A percentile compares a stretch with the other conserved stretches of the same genome.
Evolutionary conservation across 2,797 vertebrate species (phyloP).

Genomic region (Neosilurus hyrtlii): DNA sequence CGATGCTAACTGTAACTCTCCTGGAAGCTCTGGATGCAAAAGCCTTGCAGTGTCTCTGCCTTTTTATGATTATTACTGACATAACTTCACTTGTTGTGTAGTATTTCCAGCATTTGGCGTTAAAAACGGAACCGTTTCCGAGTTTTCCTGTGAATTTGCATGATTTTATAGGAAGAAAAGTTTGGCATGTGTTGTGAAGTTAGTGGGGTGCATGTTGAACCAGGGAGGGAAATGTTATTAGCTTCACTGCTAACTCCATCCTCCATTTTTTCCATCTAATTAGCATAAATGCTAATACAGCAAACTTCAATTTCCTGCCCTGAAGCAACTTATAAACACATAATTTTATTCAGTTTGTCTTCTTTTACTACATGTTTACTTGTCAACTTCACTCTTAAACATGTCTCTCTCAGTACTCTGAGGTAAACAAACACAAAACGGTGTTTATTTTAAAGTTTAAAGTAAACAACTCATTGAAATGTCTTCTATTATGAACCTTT

Average conservation of each 20-base stretch:
- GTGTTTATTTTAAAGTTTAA: too few relatives aligned
- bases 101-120: background rate
- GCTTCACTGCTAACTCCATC: slow-evolving; percentile 11
- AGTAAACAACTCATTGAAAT: background rate
- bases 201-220: background rate
- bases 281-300: slow-evolving; percentile 16
- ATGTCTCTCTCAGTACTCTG: too few relatives aligned
- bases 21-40: background rate
- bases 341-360: background rate
- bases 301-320: background rate
- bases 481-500: background rate
- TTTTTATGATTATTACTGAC: background rate
- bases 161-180: background rate
- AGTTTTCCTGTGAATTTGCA: background rate
- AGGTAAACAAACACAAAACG: background rate
- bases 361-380: background rate
- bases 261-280: background rate
- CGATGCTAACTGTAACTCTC: slow-evolving; percentile 38
- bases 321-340: background rate
- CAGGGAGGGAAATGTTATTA: slow-evolving; percentile 16
- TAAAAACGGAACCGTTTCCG: background rate
- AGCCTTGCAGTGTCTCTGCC: background rate
- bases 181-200: background rate
- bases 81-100: background rate
- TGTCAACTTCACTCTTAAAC: background rate